These are phyloP conservation scores for Dipodomys merriami DNA, from an alignment of 2,113 vertebrate species.

Conservation along the genomic window DNA sequence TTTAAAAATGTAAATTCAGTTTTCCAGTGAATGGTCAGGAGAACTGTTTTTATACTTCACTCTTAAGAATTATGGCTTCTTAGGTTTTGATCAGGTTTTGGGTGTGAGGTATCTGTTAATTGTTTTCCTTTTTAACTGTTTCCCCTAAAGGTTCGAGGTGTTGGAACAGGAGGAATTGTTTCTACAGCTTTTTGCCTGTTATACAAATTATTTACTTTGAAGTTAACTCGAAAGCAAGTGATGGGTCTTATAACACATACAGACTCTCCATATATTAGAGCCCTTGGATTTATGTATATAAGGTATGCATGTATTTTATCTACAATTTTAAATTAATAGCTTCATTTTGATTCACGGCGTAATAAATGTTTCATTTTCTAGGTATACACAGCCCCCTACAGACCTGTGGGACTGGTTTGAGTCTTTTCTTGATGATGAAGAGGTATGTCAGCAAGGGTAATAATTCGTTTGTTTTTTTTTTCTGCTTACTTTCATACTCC, in stretches of 20 bases:
- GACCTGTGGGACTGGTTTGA: conserved; percentile 99
- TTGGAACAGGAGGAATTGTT: conserved; percentile 98
- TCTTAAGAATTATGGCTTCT: background rate
- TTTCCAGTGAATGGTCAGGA: conserved; percentile 20
- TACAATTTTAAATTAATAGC: conserved; percentile 5
- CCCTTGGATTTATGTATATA: conserved; percentile 99
- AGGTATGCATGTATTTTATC: conserved; percentile 85
- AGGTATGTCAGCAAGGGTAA: conserved; percentile 99
- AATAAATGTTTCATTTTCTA: conserved; percentile 82
- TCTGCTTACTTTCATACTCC: conserved; percentile 70
- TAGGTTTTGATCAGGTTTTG: background rate
- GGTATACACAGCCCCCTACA: conserved; percentile 98
- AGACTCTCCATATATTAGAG: conserved; percentile 98
- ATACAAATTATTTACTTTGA: conserved; percentile 98
- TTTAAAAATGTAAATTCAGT: background rate
- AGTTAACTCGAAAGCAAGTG: conserved; percentile 98
- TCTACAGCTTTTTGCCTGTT: conserved; percentile 98
- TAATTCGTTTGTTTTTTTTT: conserved; percentile 91
- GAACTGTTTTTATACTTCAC: background rate
- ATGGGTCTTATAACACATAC: conserved; percentile 99
- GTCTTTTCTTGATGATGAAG: conserved; percentile 99
- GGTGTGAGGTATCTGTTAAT: conserved; percentile 44
- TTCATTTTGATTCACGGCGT: conserved; percentile 52
- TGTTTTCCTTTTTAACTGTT: conserved; percentile 61
- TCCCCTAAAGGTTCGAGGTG: conserved; percentile 93